phyloP scores from a whole-genome alignment of 64 coral and sea anemone genomes.

The Hydrozoanthus tunicans region DNA sequence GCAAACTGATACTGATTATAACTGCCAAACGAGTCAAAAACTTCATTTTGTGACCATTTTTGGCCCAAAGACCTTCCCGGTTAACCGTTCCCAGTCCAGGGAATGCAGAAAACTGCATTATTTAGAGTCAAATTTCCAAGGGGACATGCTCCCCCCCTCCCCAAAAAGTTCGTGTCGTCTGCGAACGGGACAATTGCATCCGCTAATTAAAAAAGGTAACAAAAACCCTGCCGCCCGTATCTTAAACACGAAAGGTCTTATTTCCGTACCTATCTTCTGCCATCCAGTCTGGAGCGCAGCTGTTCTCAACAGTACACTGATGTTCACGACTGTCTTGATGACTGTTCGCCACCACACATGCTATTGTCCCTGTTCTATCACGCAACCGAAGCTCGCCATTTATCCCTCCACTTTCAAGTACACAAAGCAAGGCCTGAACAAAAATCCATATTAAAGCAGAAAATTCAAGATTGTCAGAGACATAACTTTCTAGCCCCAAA shows the following conservation, averaged over 20 bases:
- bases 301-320: background rate
- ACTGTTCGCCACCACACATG: background rate
- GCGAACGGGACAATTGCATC: no score
- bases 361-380: background rate
- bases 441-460: background rate
- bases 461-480: no score
- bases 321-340: background rate
- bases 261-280: background rate
- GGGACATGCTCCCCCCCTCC: no score
- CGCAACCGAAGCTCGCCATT: conserved; percentile 1
- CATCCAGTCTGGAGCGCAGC: background rate
- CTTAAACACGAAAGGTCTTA: background rate
- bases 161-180: no score
- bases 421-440: background rate
- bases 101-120: no score
- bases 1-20: no score
- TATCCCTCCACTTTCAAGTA: background rate
- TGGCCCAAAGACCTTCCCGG: no score
- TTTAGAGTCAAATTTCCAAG: no score
- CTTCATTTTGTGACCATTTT: no score
- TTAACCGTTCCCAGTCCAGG: no score
- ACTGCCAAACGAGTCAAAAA: no score
- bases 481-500: background rate
- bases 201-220: no score
- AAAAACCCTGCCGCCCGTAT: background rate